Evolutionary conservation across 2,797 vertebrate species (phyloP).

Genomic region (Buceros bicornis): DNA sequence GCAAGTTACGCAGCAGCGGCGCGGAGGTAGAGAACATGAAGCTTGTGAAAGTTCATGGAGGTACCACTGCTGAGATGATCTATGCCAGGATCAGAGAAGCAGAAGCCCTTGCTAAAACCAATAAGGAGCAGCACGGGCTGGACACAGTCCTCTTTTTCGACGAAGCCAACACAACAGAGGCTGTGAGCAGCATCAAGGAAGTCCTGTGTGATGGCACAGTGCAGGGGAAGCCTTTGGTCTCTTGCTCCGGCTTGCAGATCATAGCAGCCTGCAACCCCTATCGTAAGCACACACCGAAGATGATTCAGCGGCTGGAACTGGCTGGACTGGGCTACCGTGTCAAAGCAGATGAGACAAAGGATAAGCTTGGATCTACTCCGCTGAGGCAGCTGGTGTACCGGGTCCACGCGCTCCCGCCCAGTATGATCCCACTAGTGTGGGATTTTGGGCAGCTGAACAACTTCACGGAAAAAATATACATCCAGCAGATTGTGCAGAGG

Average conservation of each 20-base stretch:
- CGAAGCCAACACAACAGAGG: constrained; percentile 96
- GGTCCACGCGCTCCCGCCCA: constrained; percentile 94
- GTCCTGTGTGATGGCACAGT: constrained; percentile 91
- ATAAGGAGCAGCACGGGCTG: constrained; percentile 82
- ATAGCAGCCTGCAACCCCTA: constrained; percentile 98
- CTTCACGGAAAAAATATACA: constrained; percentile 89
- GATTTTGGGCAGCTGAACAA: constrained; percentile 95
- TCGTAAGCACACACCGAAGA: constrained; percentile 89
- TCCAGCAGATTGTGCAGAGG: constrained; percentile 92
- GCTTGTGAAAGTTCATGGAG: constrained; percentile 96
- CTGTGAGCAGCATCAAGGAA: constrained; percentile 95
- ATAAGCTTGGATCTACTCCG: constrained; percentile 93
- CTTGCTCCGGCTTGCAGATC: constrained; percentile 84
- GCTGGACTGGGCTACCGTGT: constrained; percentile 95
- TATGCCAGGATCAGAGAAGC: constrained; percentile 88
- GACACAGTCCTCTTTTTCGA: constrained; percentile 96
- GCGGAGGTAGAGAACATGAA: constrained; percentile 88
- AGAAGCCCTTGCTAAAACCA: constrained; percentile 81
- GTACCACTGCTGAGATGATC: constrained; percentile 90
- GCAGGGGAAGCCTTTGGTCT: constrained; percentile 80
- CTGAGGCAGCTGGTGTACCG: constrained; percentile 97
- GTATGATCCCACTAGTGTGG: constrained; percentile 96
- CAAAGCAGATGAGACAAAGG: constrained; percentile 87
- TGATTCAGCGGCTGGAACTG: constrained; percentile 91
- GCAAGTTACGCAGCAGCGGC: constrained; percentile 83